Percentiles rank a stretch among this genome's conserved stretches.
These are phyloP conservation scores for Spatula versicolor DNA, from an alignment of 2,797 vertebrate genomes.

Conservation along the genomic window DNA sequence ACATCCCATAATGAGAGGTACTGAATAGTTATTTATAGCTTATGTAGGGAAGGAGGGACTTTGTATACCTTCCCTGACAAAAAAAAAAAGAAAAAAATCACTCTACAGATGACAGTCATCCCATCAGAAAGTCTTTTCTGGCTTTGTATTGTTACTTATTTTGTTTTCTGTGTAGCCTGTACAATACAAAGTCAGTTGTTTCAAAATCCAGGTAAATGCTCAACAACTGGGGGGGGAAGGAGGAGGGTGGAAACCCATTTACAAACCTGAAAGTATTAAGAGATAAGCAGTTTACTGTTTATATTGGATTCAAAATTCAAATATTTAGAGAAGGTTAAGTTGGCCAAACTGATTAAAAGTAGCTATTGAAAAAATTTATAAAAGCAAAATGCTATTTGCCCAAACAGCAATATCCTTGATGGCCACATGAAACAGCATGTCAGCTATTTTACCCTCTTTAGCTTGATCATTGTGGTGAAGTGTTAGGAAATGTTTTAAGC, in stretches of 20 bases:
- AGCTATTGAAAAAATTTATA: neutral
- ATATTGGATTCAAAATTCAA: neutral
- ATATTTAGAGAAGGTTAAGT: neutral
- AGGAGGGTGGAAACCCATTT: neutral
- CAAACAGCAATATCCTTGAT: neutral
- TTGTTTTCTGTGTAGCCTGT: neutral
- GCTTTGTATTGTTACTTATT: neutral
- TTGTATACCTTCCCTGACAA: neutral
- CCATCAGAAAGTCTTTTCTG: neutral
- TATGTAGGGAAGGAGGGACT: neutral
- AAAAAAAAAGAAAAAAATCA: neutral
- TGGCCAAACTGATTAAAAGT: neutral
- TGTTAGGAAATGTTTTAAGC: neutral
- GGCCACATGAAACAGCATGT: neutral
- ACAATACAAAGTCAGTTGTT: neutral
- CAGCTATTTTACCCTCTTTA: rapidly evolving
- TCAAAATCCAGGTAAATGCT: neutral
- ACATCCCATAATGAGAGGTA: neutral
- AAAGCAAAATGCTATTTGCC: neutral
- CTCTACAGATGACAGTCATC: neutral
- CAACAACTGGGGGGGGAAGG: neutral
- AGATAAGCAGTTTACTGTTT: neutral
- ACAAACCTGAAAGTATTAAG: neutral
- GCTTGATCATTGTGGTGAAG: neutral
- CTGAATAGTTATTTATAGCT: neutral